Conservation (phyloP, 2,113 vertebrate species). For the Athene cunicularia region DNA sequence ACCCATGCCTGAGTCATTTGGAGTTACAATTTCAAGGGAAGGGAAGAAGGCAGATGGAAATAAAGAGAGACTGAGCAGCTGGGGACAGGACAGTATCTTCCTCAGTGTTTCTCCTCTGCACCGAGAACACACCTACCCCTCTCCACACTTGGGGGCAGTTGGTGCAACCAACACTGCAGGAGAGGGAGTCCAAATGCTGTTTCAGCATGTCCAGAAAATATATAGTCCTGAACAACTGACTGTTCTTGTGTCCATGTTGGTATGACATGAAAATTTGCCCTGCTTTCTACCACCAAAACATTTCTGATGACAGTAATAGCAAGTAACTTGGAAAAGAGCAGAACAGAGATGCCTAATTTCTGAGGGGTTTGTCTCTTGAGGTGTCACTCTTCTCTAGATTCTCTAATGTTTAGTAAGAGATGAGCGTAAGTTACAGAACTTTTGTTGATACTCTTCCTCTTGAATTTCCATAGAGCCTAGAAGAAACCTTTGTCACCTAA, state of each 20-base stretch:
- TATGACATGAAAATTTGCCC: not conserved
- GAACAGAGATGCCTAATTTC: not conserved
- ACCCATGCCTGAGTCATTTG: conserved; percentile 14
- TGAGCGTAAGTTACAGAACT: not conserved
- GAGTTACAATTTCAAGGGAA: conserved; percentile 38
- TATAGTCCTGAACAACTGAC: not conserved
- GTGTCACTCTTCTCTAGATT: not conserved
- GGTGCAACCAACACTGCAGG: not conserved
- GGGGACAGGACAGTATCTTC: not conserved
- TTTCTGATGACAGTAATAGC: not conserved
- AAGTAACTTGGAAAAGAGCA: not conserved
- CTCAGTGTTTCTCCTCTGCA: not conserved
- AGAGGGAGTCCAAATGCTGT: not conserved
- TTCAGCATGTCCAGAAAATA: not conserved
- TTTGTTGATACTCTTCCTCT: not conserved
- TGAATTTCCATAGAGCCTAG: not conserved
- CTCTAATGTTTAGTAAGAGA: not conserved
- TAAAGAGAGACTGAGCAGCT: not conserved
- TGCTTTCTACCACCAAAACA: not conserved
- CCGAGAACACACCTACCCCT: not conserved
- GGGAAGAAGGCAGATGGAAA: conserved; percentile 7
- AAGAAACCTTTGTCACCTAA: not conserved
- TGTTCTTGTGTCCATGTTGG: not conserved
- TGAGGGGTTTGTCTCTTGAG: not conserved
- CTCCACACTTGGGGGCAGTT: not conserved